Evolutionary conservation across 2,113 vertebrate species (phyloP).

Genomic region (Mixornis gularis): DNA sequence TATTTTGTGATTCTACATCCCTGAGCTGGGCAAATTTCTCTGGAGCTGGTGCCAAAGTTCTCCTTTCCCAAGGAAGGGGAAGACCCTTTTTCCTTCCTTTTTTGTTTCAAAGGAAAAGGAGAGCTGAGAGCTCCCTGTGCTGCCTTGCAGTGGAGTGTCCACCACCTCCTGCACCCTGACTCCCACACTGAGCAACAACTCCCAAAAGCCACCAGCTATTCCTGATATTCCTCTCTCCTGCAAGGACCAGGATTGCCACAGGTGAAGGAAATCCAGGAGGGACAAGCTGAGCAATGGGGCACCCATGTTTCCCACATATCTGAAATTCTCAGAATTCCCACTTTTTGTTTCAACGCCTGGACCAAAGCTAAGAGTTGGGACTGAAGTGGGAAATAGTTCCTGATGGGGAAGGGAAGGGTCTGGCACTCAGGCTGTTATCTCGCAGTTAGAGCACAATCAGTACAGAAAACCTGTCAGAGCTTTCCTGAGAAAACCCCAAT

Average conservation of each 20-base stretch:
- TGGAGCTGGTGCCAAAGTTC: neutral
- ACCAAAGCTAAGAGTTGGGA: neutral
- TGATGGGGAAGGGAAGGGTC: neutral
- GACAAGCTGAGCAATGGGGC: neutral
- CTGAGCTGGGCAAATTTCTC: neutral
- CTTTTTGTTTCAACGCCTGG: neutral
- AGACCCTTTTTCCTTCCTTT: neutral
- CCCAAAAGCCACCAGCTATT: neutral
- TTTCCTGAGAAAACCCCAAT: neutral
- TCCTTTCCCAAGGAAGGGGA: neutral
- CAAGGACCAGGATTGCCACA: neutral
- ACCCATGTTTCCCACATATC: accelerated
- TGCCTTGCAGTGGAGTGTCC: neutral
- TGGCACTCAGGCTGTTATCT: neutral
- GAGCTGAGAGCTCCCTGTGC: neutral
- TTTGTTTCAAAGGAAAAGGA: neutral
- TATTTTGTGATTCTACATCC: neutral
- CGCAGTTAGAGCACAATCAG: neutral
- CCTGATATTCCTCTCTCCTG: neutral
- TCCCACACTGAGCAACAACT: neutral
- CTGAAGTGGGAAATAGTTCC: neutral
- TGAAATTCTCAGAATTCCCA: neutral
- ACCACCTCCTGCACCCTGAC: neutral
- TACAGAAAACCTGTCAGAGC: neutral
- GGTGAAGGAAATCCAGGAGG: neutral